These are phyloP conservation scores for Mareca strepera DNA, from an alignment of 2,797 vertebrate genomes.

Conservation along the genomic window DNA sequence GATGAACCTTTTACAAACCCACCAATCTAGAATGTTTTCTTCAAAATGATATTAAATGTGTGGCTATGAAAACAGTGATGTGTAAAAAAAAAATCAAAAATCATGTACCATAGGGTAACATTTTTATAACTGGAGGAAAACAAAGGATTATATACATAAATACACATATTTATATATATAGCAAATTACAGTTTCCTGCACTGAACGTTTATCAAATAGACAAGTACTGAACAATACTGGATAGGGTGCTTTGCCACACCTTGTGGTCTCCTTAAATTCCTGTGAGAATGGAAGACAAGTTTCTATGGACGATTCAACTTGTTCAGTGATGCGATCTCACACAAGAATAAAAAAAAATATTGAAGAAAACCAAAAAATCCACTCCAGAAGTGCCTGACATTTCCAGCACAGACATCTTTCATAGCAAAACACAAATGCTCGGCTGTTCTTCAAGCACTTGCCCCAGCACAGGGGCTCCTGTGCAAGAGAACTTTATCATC, in stretches of 20 bases:
- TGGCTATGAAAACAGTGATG: constrained; percentile 67
- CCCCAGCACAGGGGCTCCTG: neutral
- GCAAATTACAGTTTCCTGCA: constrained; percentile 80
- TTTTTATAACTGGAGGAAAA: constrained; percentile 67
- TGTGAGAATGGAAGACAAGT: constrained; percentile 79
- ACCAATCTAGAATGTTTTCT: constrained; percentile 16
- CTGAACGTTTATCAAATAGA: constrained; percentile 76
- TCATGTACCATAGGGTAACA: constrained; percentile 62
- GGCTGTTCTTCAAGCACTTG: neutral
- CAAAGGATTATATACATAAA: constrained; percentile 72
- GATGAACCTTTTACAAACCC: constrained; percentile 41
- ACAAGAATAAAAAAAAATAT: neutral
- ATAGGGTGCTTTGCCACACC: constrained; percentile 45
- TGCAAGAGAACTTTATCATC: neutral
- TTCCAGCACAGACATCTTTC: constrained; percentile 38
- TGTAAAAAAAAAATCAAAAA: constrained; percentile 67
- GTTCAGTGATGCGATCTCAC: constrained; percentile 70
- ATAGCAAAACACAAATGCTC: neutral
- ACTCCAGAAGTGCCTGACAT: neutral
- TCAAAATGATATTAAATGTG: constrained; percentile 46
- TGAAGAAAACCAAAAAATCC: neutral
- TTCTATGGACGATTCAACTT: constrained; percentile 63
- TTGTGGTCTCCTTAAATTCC: constrained; percentile 59
- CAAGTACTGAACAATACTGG: constrained; percentile 75
- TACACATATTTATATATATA: constrained; percentile 64